Percentiles rank a stretch among this genome's conserved stretches.
phyloP scores from a whole-genome alignment of 2,113 vertebrate species.

The Xiphias gladius region DNA sequence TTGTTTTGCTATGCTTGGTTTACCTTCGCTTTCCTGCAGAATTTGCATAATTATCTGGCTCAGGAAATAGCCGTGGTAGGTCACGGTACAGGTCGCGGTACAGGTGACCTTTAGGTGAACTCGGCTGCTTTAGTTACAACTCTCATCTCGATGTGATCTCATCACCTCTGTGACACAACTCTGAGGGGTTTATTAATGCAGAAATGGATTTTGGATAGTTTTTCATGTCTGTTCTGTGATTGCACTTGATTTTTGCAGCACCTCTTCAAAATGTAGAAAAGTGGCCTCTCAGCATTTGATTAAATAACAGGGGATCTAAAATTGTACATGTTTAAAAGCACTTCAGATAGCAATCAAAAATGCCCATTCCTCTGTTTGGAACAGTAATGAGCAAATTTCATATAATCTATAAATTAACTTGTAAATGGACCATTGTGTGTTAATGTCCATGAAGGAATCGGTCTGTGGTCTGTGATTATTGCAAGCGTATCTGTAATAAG shows the following conservation, averaged over 20 bases:
- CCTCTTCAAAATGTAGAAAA: slow-evolving; percentile 40
- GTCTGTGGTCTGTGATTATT: not conserved
- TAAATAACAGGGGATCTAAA: slow-evolving; percentile 18
- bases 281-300: slow-evolving; percentile 48
- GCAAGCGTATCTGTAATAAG: not conserved
- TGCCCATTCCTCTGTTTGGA: not conserved
- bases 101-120: slow-evolving; percentile 42
- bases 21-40: slow-evolving; percentile 43
- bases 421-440: not conserved
- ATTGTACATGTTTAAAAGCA: slow-evolving; percentile 2
- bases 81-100: slow-evolving; percentile 28
- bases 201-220: slow-evolving; percentile 40
- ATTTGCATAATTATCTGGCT: slow-evolving; percentile 53
- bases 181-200: slow-evolving; percentile 23
- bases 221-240: slow-evolving; percentile 13
- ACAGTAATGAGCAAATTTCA: not conserved
- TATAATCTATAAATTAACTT: not conserved
- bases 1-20: slow-evolving; percentile 48
- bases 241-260: slow-evolving; percentile 37
- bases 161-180: slow-evolving; percentile 25
- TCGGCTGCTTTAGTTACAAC: slow-evolving; percentile 9
- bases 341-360: not conserved
- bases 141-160: slow-evolving; percentile 22
- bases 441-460: not conserved
- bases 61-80: slow-evolving; percentile 50